A percentile compares a stretch with the other conserved stretches of the same genome.
Evolutionary conservation across 1,140 invertebrate genomes (phyloP).

Genomic region (Drosophila varians): DNA sequence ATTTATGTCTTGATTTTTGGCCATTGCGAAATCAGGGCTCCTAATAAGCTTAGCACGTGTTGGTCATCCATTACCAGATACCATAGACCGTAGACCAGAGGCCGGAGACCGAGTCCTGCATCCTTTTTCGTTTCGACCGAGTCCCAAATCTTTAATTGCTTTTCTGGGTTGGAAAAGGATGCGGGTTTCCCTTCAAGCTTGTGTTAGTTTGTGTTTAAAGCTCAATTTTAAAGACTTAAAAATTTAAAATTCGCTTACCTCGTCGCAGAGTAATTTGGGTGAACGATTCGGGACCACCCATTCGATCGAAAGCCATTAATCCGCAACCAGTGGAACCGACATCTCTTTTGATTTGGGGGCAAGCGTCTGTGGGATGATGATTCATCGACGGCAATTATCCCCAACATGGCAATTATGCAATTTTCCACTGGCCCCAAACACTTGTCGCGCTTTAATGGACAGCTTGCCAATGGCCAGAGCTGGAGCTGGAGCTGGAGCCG

Average conservation of each 20-base stretch:
- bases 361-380: slow-evolving; percentile 42
- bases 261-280: slow-evolving; percentile 15
- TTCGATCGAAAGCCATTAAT: slow-evolving; percentile 23
- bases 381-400: slow-evolving; percentile 45
- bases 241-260: slow-evolving; percentile 4
- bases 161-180: slow-evolving; percentile 21
- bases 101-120: slow-evolving; percentile 1
- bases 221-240: neutral
- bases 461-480: slow-evolving; percentile 18
- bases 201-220: slow-evolving; percentile 23
- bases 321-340: slow-evolving; percentile 19
- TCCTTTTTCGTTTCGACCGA: neutral
- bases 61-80: slow-evolving; percentile 63
- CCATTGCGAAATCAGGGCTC: slow-evolving; percentile 59
- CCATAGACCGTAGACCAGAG: no score
- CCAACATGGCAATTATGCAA: slow-evolving; percentile 67
- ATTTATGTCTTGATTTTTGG: slow-evolving; percentile 29
- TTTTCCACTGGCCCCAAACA: slow-evolving; percentile 57
- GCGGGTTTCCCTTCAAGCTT: slow-evolving; percentile 3
- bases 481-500: slow-evolving; percentile 1
- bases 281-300: slow-evolving; percentile 16
- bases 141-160: slow-evolving; percentile 76
- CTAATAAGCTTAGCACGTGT: slow-evolving; percentile 79
- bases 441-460: slow-evolving; percentile 68
- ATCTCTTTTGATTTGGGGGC: slow-evolving; percentile 9